A percentile compares a stretch with the other conserved stretches of the same genome.
phyloP scores from a whole-genome alignment of 2,113 vertebrate genomes.

The Bubo blakistoni region DNA sequence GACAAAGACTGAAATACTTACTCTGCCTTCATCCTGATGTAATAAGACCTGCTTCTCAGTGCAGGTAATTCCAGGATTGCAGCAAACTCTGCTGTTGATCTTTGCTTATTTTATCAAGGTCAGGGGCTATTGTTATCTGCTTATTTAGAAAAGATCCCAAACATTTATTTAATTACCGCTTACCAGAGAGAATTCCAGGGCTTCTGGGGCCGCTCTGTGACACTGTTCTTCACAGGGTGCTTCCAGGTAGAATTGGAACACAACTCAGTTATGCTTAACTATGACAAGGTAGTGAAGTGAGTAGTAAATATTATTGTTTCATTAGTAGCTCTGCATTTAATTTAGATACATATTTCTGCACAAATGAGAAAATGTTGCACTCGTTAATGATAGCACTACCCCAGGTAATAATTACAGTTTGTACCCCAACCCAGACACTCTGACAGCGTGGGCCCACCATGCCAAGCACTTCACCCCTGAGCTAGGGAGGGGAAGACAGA shows the following conservation, averaged over 20 bases:
- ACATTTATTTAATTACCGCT: background rate
- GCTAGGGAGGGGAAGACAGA: background rate
- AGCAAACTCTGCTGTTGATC: background rate
- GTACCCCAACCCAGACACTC: background rate
- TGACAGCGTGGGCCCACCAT: background rate
- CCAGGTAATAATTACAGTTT: background rate
- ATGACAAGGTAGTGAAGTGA: conserved; percentile 14
- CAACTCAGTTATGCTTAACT: conserved; percentile 26
- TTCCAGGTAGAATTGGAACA: background rate
- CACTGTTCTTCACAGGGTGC: background rate
- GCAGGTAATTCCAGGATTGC: background rate
- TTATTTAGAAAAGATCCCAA: background rate
- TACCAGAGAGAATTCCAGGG: background rate
- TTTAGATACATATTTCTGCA: conserved; percentile 55
- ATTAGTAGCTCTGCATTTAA: conserved; percentile 47
- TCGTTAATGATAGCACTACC: background rate
- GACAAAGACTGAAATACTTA: background rate
- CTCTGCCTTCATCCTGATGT: background rate
- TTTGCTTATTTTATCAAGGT: conserved; percentile 2
- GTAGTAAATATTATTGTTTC: conserved; percentile 43
- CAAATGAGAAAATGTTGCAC: background rate
- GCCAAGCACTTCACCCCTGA: background rate
- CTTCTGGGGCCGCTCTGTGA: background rate
- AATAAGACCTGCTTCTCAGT: background rate
- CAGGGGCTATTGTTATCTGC: background rate